Evolutionary conservation across 2,797 vertebrate genomes (phyloP), one percentile per base, ranked within the genome.

Genomic region (Thripadectes ignobilis): DNA sequence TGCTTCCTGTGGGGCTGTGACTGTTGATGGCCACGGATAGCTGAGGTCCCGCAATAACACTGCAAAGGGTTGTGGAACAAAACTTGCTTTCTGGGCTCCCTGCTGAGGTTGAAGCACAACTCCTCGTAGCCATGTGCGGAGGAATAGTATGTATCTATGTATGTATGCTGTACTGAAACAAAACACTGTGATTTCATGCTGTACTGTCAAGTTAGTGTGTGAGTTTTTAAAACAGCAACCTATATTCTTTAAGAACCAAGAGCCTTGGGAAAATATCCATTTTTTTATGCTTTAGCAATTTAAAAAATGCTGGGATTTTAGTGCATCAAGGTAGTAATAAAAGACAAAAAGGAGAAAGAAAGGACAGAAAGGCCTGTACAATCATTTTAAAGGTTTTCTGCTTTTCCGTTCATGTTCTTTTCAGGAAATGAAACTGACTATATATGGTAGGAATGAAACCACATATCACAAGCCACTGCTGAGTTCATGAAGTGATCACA

Each of bases 391-490:
- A 93, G 36, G 6, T 76, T 92, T 94, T 88, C 45, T 92, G 24
- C 48, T 93, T 88, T 90, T 95, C 83, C 0, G 0, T 84, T 94
- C 46, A 8, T 81, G 45, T 73, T 92, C 66, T 96, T 84, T 91
- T 66, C 85, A 87, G 88, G 89, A 92, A 95, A 87, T 43, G 30
- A 79, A 79, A 71, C 59, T 85, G 80, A 38, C 46, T 92, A 65
- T 88, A 65, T 63, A 67, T 36, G 74, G 49, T 52, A 65, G 67
- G 59, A 89, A 82, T 88, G 80, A 93, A 94, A 94, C 85, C 45
- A 67, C 59, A 17, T 76, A 75, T 96, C 85, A 74, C 48, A 82
- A 94, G 65, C 30, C 65, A 79, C 65, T 80, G 34, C 94, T 1
- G 7, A 87, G 39, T 88, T 91, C 43, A 39, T 77, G 24, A 84